phyloP scores from a whole-genome alignment of 64 coral and sea anemone genomes.

The Stichodactyla mertensii region DNA sequence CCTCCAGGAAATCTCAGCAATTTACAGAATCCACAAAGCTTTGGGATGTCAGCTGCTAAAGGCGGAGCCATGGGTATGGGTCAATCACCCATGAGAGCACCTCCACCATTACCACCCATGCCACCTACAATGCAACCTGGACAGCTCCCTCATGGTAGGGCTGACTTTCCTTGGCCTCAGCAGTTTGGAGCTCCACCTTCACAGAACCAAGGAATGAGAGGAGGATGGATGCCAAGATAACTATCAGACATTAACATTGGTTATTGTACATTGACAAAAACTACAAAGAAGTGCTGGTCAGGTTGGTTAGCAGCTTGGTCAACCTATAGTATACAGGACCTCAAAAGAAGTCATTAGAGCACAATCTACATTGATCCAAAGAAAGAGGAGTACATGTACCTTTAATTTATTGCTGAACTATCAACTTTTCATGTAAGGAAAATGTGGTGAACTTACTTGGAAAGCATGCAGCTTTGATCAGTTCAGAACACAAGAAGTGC shows the following conservation, averaged over 20 bases:
- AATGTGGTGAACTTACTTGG: background rate
- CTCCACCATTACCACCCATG: constrained; percentile 65
- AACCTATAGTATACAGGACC: too few relatives aligned
- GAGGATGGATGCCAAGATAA: constrained; percentile 92
- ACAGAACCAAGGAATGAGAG: constrained; percentile 61
- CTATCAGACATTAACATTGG: background rate
- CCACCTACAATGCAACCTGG: constrained; percentile 45
- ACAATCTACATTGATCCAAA: too few relatives aligned
- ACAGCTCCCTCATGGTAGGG: constrained; percentile 36
- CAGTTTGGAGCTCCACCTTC: constrained; percentile 74
- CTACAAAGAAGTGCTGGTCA: background rate
- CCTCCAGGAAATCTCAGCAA: constrained; percentile 50
- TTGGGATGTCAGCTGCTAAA: constrained; percentile 45
- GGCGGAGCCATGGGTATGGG: constrained; percentile 7
- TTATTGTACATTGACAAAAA: background rate
- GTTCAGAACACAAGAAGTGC: background rate
- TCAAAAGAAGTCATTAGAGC: too few relatives aligned
- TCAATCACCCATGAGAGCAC: constrained; percentile 46
- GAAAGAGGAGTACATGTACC: too few relatives aligned
- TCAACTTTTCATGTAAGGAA: background rate
- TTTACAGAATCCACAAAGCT: constrained; percentile 62
- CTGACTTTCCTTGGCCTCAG: constrained; percentile 68
- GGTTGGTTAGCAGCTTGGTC: too few relatives aligned
- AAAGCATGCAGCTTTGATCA: background rate
- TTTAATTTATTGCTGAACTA: too few relatives aligned